Percentiles rank a stretch among this genome's conserved stretches.
Evolutionary conservation across 2,797 vertebrate genomes (phyloP).

Genomic region (Lutra lutra): DNA sequence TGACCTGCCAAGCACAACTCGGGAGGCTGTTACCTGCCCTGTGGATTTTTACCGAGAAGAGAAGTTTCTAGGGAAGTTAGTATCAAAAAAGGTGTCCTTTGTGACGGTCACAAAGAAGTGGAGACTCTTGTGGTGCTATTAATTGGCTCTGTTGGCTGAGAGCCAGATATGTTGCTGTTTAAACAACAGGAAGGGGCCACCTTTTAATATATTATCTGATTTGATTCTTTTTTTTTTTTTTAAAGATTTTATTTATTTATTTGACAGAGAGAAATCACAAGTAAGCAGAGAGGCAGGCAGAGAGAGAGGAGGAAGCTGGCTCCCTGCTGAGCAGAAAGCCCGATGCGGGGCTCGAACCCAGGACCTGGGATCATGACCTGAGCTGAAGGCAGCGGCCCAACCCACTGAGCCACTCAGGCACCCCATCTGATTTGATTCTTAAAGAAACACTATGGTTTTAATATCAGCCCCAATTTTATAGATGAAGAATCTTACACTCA

Average conservation of each 20-base stretch:
- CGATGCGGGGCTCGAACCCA: too few species aligned
- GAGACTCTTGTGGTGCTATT: neutral
- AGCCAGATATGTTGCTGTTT: neutral
- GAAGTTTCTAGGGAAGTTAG: neutral
- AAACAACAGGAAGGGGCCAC: neutral
- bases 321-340: too few species aligned
- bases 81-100: neutral
- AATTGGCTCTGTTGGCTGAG: neutral
- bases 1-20: neutral
- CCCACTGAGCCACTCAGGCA: too few species aligned
- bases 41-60: neutral
- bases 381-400: too few species aligned
- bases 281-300: too few species aligned
- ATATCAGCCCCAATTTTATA: neutral
- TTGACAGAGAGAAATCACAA: too few species aligned
- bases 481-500: neutral
- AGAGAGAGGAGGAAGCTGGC: too few species aligned
- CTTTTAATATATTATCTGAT: conserved; percentile 9
- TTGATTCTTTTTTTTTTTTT: too few species aligned
- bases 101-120: neutral
- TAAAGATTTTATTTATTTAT: too few species aligned
- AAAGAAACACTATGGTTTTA: neutral
- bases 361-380: too few species aligned
- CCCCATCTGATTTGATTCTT: neutral
- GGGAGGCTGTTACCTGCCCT: neutral